Evolutionary conservation across 1,140 invertebrate species (phyloP).

Genomic region (Apis florea): DNA sequence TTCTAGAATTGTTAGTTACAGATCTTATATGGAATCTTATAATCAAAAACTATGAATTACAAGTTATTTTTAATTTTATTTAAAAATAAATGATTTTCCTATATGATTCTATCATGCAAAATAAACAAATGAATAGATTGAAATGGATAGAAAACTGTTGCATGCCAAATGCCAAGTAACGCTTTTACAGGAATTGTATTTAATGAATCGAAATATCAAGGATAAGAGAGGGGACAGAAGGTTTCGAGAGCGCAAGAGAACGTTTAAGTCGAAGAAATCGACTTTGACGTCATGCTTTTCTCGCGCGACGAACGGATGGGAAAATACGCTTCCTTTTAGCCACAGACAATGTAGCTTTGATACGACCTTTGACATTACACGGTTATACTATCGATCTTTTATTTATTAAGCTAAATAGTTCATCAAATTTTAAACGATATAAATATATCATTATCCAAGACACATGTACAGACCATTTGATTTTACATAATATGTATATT

Average conservation of each 20-base stretch:
- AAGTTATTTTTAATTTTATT: no score
- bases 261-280: slow-evolving; percentile 36
- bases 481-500: neutral
- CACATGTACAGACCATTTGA: neutral
- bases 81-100: no score
- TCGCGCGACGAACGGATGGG: slow-evolving; percentile 37
- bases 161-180: slow-evolving; percentile 24
- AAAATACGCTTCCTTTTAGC: slow-evolving; percentile 58
- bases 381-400: slow-evolving; percentile 61
- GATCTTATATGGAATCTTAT: no score
- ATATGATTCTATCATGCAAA: neutral
- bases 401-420: slow-evolving; percentile 62
- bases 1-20: neutral
- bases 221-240: neutral
- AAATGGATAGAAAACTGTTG: neutral
- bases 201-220: slow-evolving; percentile 12
- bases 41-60: no score
- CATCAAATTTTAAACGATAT: slow-evolving; percentile 55
- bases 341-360: slow-evolving; percentile 56
- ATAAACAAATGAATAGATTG: neutral
- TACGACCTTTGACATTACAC: slow-evolving; percentile 64
- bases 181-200: neutral
- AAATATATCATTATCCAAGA: neutral
- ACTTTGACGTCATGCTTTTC: slow-evolving; percentile 51
- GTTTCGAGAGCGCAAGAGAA: neutral